Percentiles rank a stretch among this genome's conserved stretches.
phyloP scores from a whole-genome alignment of 1,140 invertebrate genomes.

The Eriosoma lanigerum region DNA sequence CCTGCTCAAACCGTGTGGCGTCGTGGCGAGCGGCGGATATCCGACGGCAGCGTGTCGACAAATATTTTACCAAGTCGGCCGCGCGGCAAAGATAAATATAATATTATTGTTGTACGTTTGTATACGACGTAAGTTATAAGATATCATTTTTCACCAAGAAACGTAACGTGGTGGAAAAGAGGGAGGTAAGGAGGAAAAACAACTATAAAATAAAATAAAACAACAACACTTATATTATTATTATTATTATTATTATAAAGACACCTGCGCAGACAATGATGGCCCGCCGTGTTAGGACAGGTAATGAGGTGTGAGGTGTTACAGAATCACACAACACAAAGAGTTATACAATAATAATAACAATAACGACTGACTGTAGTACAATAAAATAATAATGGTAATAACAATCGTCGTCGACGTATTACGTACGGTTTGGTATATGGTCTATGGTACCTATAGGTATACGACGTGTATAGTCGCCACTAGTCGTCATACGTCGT shows the following conservation, averaged over 20 bases:
- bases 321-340: constrained; percentile 50
- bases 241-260: background rate
- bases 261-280: constrained; percentile 50
- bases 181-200: too few species aligned
- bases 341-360: constrained; percentile 44
- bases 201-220: background rate
- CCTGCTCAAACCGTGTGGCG: constrained; percentile 40
- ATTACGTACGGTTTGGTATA: too few species aligned
- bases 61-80: constrained; percentile 47
- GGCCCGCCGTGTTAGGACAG: constrained; percentile 49
- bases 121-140: too few species aligned
- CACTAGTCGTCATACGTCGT: background rate
- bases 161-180: background rate
- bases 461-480: background rate
- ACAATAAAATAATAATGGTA: constrained; percentile 41
- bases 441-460: too few species aligned
- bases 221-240: constrained; percentile 26
- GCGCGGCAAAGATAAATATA: constrained; percentile 35
- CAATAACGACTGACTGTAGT: constrained; percentile 25
- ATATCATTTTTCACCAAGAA: constrained; percentile 32
- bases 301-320: constrained; percentile 51
- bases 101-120: background rate
- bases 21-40: constrained; percentile 23
- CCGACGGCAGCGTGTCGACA: constrained; percentile 35
- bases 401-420: constrained; percentile 28